Evolutionary conservation across 2,888 invertebrate genomes (phyloP), one percentile per base, ranked within the genome.

Genomic region (Orchesellides sinensis): DNA sequence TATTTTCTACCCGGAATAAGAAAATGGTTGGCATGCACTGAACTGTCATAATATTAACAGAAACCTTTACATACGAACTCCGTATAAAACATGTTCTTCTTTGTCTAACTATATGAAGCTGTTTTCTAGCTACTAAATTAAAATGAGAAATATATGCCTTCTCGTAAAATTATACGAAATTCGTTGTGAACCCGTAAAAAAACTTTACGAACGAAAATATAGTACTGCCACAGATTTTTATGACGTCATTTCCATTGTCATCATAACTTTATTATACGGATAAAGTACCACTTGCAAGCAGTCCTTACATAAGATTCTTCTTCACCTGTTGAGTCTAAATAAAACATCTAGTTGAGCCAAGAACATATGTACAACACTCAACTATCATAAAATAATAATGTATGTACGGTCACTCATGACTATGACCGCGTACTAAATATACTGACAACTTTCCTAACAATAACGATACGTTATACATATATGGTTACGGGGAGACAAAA

Each of bases 251-350:
- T 59, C 78, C 69, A 78, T 78, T 70, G 78, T 78, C 69, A 63
- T 78, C 69, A 69, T 70, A 78, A 78, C 78, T 78, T 78, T 78
- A 78, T 78, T 78, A 78, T 52, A n/a, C 19, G 23, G n/a, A 70
- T 61, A 69, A 69, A 78, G 23, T 61, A 27, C 21, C 70, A 69
- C 63, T 78, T 78, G 69, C 21, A 25, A 65, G 35, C 63, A 78
- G 25, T 49, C 54, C 35, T 65, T n/a, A n/a, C 17, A 10, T 59
- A 21, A 21, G 6, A 21, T 54, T 17, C n/a, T 66, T 2, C 45
- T 70, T 78, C 78, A 78, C 78, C 78, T 78, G 78, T 78, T 78
- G 78, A 78, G 70, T 78, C 52, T 1, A 45, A 21, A n/a, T n/a
- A 73, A 61, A 49, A 63, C 73, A 47, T 63, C 47, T 61, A 1